A percentile compares a stretch with the other conserved stretches of the same genome.
Evolutionary conservation across 1,140 invertebrate species (phyloP).

Genomic region (Hydropsyche tenuis): DNA sequence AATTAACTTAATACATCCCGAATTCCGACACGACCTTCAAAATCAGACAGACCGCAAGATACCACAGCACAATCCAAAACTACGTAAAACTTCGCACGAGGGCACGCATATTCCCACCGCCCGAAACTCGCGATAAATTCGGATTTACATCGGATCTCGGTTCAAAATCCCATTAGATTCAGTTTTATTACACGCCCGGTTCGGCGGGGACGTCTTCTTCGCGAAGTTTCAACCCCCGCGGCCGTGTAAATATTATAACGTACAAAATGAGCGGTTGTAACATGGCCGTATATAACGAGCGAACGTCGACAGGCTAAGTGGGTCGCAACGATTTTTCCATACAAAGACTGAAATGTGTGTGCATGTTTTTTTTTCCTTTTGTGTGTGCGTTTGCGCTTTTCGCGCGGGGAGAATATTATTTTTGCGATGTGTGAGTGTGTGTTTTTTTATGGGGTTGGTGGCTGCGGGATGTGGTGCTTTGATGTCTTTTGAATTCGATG

Average conservation of each 20-base stretch:
- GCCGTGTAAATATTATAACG: constrained; percentile 8
- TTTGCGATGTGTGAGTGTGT: too few species aligned
- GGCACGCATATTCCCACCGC: too few species aligned
- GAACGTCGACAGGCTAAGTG: background rate
- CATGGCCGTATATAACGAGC: background rate
- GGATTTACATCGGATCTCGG: background rate
- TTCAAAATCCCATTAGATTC: constrained; percentile 25
- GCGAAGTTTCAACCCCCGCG: constrained; percentile 6
- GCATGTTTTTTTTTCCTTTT: too few species aligned
- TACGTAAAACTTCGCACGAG: too few species aligned
- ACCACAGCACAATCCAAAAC: too few species aligned
- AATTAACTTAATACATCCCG: too few species aligned
- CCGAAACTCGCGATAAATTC: background rate
- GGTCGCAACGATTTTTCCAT: constrained; percentile 21
- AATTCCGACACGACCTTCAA: too few species aligned
- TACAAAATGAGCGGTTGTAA: background rate
- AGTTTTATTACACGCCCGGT: constrained; percentile 15
- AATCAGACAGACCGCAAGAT: too few species aligned
- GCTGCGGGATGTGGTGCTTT: too few species aligned
- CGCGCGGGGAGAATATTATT: constrained; percentile 1
- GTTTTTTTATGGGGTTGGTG: too few species aligned
- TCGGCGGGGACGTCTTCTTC: background rate
- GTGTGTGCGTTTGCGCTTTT: too few species aligned
- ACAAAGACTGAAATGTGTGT: constrained; percentile 10
- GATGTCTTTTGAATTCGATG: too few species aligned